A percentile compares a stretch with the other conserved stretches of the same genome.
Evolutionary conservation across 2,797 vertebrate genomes (phyloP).

Genomic region (Takifugu ocellatus): DNA sequence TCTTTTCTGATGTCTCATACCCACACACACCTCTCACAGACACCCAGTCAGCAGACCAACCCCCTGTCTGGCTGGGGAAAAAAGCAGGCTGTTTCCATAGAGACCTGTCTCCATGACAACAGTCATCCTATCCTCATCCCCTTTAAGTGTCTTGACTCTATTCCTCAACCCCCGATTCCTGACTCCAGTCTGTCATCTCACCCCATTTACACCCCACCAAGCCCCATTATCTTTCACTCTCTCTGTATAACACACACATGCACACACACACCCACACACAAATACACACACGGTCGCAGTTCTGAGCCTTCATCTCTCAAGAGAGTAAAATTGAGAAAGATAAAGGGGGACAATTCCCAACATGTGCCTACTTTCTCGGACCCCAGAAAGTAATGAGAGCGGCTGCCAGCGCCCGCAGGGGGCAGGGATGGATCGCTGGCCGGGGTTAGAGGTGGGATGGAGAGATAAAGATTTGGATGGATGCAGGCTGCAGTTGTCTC

Average conservation of each 20-base stretch:
- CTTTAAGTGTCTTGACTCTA: conserved; percentile 56
- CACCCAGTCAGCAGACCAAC: conserved; percentile 59
- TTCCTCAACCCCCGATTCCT: conserved; percentile 51
- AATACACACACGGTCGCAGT: conserved; percentile 7
- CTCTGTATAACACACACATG: too few species aligned
- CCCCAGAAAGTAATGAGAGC: conserved; percentile 50
- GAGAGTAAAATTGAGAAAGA: conserved; percentile 36
- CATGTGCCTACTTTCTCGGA: conserved; percentile 37
- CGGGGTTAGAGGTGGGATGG: conserved; percentile 28
- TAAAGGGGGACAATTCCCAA: conserved; percentile 35
- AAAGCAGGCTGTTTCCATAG: conserved; percentile 64
- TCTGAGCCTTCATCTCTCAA: conserved; percentile 25
- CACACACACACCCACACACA: neutral
- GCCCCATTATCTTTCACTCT: conserved; percentile 48
- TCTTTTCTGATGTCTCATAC: conserved; percentile 8
- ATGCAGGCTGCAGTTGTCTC: conserved; percentile 46
- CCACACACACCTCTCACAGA: conserved; percentile 50
- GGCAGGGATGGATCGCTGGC: conserved; percentile 32
- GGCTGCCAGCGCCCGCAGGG: conserved; percentile 26
- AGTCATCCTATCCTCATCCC: conserved; percentile 57
- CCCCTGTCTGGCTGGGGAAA: conserved; percentile 31
- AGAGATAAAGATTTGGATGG: conserved; percentile 32
- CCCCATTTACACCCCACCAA: conserved; percentile 67
- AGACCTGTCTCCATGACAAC: conserved; percentile 70
- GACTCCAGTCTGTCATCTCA: conserved; percentile 64